A percentile compares a stretch with the other conserved stretches of the same genome.
phyloP scores from a whole-genome alignment of 2,113 vertebrate genomes.

The Manacus vitellinus region DNA sequence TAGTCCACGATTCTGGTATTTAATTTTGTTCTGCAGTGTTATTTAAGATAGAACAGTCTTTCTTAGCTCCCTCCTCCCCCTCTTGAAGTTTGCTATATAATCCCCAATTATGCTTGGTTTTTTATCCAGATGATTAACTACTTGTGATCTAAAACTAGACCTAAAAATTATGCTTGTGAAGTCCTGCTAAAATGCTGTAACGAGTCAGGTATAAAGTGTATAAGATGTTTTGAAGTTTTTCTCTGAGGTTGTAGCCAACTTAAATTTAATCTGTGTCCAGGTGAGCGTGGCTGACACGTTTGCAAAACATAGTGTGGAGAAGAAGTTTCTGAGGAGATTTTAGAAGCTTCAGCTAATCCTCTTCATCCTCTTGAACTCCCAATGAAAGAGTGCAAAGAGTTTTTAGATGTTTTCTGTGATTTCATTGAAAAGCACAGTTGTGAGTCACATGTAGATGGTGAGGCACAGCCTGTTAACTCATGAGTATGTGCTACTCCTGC shows the following conservation, averaged over 20 bases:
- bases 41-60: background rate
- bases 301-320: accelerated
- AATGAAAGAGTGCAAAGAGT: background rate
- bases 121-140: accelerated
- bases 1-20: background rate
- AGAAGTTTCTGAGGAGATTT: background rate
- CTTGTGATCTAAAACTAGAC: background rate
- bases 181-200: background rate
- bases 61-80: background rate
- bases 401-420: background rate
- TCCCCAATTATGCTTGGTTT: background rate
- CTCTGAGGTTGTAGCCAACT: background rate
- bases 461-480: background rate
- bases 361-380: background rate
- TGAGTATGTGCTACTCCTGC: accelerated
- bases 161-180: accelerated
- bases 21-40: background rate
- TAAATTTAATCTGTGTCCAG: background rate
- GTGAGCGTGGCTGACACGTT: accelerated
- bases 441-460: background rate
- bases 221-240: background rate
- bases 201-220: background rate
- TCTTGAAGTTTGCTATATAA: background rate
- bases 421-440: background rate
- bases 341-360: background rate